phyloP scores from a whole-genome alignment of 2,888 invertebrate species.

The Melinopterus prodromus region DNA sequence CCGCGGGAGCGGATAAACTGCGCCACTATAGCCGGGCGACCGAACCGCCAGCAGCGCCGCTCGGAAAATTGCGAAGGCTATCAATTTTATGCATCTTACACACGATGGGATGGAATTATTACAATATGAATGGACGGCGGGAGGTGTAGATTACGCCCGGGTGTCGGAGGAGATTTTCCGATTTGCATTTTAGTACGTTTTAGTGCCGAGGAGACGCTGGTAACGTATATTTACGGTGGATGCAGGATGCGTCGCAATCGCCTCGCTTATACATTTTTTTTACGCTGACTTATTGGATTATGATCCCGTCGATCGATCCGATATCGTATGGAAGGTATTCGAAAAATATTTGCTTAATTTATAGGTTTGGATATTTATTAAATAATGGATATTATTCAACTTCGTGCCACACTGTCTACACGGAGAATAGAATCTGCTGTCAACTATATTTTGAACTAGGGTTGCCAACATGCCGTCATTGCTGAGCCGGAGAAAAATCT shows the following conservation, averaged over 20 bases:
- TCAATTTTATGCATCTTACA: constrained; percentile 57
- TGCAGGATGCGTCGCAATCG: background rate
- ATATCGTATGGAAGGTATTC: background rate
- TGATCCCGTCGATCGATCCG: background rate
- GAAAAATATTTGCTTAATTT: background rate
- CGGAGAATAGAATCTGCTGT: too few relatives aligned
- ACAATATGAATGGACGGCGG: constrained; percentile 52
- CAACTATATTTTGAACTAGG: too few relatives aligned
- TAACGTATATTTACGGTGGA: background rate
- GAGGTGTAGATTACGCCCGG: constrained; percentile 49
- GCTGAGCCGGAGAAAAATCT: too few relatives aligned
- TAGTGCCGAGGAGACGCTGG: constrained; percentile 35
- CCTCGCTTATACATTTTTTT: background rate
- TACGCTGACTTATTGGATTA: constrained; percentile 4
- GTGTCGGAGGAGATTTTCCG: constrained; percentile 32
- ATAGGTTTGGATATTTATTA: too few relatives aligned
- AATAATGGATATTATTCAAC: too few relatives aligned
- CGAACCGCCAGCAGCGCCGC: constrained; percentile 38
- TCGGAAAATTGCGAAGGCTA: constrained; percentile 54
- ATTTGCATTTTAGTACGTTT: constrained; percentile 48
- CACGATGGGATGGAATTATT: constrained; percentile 49
- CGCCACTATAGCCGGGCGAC: constrained; percentile 36
- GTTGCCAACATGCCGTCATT: too few relatives aligned
- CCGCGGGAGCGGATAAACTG: constrained; percentile 20
- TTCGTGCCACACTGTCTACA: too few relatives aligned